Conservation (phyloP, 2,888 invertebrate genomes). For the Tribolium freemani region DNA sequence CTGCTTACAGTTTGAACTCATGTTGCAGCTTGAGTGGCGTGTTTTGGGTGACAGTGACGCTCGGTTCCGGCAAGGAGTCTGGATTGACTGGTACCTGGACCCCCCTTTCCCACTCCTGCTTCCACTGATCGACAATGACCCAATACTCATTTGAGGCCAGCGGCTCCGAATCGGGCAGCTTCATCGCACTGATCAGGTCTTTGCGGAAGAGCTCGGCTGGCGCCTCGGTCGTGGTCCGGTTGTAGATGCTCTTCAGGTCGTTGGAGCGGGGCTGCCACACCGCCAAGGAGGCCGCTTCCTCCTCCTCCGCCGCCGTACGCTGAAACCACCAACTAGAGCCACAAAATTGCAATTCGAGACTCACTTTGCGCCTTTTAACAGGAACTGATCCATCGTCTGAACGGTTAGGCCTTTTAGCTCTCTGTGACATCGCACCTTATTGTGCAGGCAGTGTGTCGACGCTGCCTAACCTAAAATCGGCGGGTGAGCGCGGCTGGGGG, state of each 20-base stretch:
- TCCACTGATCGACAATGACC: constrained; percentile 97
- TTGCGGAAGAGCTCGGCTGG: constrained; percentile 92
- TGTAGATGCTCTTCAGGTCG: constrained; percentile 92
- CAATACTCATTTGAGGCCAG: constrained; percentile 93
- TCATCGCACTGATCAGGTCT: constrained; percentile 99
- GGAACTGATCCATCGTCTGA: constrained; percentile 78
- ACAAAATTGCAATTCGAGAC: constrained; percentile 60
- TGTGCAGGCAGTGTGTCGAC: constrained; percentile 61
- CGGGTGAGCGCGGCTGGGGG: background rate
- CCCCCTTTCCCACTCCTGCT: constrained; percentile 98
- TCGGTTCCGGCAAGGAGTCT: constrained; percentile 91
- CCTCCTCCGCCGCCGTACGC: constrained; percentile 73
- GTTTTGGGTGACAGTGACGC: constrained; percentile 80
- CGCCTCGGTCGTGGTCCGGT: constrained; percentile 78
- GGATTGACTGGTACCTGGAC: constrained; percentile 98
- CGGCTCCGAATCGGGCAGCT: constrained; percentile 96
- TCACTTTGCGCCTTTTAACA: constrained; percentile 83
- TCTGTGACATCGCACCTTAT: constrained; percentile 78
- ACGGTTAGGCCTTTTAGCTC: constrained; percentile 82
- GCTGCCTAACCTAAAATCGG: constrained; percentile 63
- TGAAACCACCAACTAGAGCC: constrained; percentile 46
- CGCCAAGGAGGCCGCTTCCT: constrained; percentile 77
- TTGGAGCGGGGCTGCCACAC: constrained; percentile 87
- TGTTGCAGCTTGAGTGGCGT: constrained; percentile 69
- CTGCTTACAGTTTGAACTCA: constrained; percentile 88